phyloP scores from a whole-genome alignment of 2,113 vertebrate genomes.

The Rhinogobius similis region DNA sequence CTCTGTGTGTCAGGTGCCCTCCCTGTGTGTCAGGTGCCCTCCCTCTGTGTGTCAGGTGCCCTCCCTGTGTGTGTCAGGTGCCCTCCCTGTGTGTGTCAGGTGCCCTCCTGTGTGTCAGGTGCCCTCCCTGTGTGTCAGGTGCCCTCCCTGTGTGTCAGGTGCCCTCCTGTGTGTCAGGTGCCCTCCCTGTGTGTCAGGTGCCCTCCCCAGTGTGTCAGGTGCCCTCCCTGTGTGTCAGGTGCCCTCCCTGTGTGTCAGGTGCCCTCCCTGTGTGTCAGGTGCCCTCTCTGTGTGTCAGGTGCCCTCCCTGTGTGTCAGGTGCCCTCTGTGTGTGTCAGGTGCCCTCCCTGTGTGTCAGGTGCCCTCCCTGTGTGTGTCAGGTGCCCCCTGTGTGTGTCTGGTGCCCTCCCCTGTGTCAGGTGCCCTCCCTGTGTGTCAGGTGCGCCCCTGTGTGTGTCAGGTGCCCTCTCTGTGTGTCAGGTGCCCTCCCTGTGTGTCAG shows the following conservation, averaged over 20 bases:
- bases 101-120: too few species aligned
- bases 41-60: neutral
- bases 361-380: too few species aligned
- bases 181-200: too few species aligned
- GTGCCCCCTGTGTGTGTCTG: too few species aligned
- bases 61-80: neutral
- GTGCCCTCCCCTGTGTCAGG: neutral
- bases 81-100: neutral
- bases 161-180: too few species aligned
- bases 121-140: neutral
- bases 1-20: too few species aligned
- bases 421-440: neutral
- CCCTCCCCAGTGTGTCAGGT: too few species aligned
- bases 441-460: neutral
- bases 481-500: too few species aligned
- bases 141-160: too few species aligned
- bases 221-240: neutral
- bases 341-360: neutral
- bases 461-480: neutral
- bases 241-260: neutral
- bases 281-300: too few species aligned
- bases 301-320: neutral
- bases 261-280: neutral
- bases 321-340: too few species aligned
- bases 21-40: too few species aligned